phyloP scores from a whole-genome alignment of 2,888 invertebrate species.

The Ormyrus rosae region DNA sequence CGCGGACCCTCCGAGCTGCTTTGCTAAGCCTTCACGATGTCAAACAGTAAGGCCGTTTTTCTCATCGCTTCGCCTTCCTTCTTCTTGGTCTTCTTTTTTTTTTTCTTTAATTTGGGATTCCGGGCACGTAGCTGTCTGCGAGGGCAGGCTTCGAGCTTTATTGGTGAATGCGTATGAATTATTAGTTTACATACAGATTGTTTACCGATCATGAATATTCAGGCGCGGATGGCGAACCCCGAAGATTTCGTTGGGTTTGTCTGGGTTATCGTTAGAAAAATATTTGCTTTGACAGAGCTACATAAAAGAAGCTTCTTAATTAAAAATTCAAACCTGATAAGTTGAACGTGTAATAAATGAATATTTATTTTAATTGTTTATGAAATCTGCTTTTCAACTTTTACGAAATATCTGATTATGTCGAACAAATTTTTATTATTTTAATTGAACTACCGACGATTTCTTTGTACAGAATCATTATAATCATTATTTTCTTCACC shows the following conservation, averaged over 20 bases:
- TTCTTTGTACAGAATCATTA: no score
- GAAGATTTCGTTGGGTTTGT: no score
- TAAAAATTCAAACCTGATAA: no score
- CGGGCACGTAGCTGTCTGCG: constrained; percentile 24
- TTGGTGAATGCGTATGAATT: constrained; percentile 28
- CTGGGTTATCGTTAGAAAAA: neutral
- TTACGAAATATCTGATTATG: no score
- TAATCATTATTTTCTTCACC: neutral
- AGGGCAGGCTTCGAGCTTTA: constrained; percentile 15
- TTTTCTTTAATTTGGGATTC: constrained; percentile 26
- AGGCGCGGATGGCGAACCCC: neutral
- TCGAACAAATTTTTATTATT: no score
- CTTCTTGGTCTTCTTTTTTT: constrained; percentile 18
- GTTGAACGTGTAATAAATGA: no score
- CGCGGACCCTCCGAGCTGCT: constrained; percentile 10
- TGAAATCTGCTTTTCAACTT: no score
- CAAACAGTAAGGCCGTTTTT: constrained; percentile 25
- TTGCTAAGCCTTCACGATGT: constrained; percentile 35
- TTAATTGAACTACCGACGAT: no score
- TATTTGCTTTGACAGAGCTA: no score
- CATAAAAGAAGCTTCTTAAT: no score
- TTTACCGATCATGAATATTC: constrained; percentile 42
- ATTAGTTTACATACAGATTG: constrained; percentile 24
- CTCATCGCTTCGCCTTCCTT: neutral
- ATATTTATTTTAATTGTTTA: no score